Base-by-base conservation (phyloP, 30 jellyfish, hydroid and myxozoan genomes). In the Aurelia aurita complex sp. Pacific region DNA sequence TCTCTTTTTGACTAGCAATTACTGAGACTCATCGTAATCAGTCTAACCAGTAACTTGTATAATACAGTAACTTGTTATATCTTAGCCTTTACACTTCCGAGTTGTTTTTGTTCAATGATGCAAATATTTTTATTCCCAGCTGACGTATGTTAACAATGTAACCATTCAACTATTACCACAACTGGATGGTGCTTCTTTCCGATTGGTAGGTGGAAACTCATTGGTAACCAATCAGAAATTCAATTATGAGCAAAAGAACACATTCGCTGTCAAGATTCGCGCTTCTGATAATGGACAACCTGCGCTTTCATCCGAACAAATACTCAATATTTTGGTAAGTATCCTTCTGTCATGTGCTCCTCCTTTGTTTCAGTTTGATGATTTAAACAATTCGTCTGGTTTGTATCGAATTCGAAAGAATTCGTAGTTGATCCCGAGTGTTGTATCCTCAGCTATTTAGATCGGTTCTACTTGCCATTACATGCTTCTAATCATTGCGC, bases 231-330 rank as follows among this genome's bases (percentile, higher is more conserved):
- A 82, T 82, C 85, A 82, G 78, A 54, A 51, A n/a, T 69, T 86
- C 68, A 85, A 86, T 59, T 86, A 86, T 71, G 95, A 86, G 67
- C 62, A 68, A 51, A 76, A 69, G 87, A 86, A 64, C 57, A 29
- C 42, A 62, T 77, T 55, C 63, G 9, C 80, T 4, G 76, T 86
- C 82, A 75, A 51, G 50, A 68, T 86, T 69, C 85, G 80, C 67
- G 95, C 89, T n/a, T 50, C 85, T 15, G 95, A 86, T 74, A 77
- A 70, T 70, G 95, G 89, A 9, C 29, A 38, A 51, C 89, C 95
- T 59, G 62, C 69, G 6, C 85, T 76, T 64, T 82, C 91, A 10
- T 69, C 91, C 19, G 81, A 29, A 14, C 73, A 70, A 63, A 82
- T 55, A 70, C 79, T 82, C 43, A 40, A 82, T 72, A 82, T 82